These are phyloP conservation scores for Cotesia glomerata DNA, from an alignment of 1,140 invertebrate species.

Conservation along the genomic window DNA sequence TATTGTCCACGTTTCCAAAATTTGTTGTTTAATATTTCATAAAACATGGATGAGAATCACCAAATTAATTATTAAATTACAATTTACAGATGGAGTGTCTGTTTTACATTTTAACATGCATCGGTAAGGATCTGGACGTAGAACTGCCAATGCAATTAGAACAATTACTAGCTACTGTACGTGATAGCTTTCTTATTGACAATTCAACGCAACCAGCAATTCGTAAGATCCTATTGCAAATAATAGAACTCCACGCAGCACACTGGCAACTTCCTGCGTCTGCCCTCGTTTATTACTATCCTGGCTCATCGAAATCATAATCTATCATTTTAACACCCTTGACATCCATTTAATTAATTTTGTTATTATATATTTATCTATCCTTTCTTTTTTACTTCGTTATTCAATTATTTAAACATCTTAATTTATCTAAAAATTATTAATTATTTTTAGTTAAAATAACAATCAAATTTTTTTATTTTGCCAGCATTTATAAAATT, in stretches of 20 bases:
- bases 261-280: constrained; percentile 87
- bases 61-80: constrained; percentile 37
- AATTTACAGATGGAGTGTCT: constrained; percentile 77
- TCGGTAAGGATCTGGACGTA: constrained; percentile 83
- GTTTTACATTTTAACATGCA: constrained; percentile 84
- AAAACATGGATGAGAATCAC: no score
- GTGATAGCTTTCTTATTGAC: constrained; percentile 82
- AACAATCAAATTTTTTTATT: no score
- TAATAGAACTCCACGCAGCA: constrained; percentile 86
- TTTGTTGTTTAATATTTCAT: no score
- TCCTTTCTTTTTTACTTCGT: no score
- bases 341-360: not conserved
- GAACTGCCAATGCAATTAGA: constrained; percentile 80
- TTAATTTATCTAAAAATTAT: no score
- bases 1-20: no score
- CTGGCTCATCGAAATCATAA: constrained; percentile 58
- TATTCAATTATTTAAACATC: no score
- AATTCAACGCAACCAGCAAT: constrained; percentile 70
- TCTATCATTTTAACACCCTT: not conserved
- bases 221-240: constrained; percentile 81
- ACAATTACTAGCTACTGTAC: constrained; percentile 75
- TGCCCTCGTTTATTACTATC: constrained; percentile 89
- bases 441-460: no score
- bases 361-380: not conserved
- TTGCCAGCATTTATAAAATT: not conserved